Evolutionary conservation across 1,140 invertebrate species (phyloP), one percentile per base, ranked within the genome.

Genomic region (Lepidurus apus): DNA sequence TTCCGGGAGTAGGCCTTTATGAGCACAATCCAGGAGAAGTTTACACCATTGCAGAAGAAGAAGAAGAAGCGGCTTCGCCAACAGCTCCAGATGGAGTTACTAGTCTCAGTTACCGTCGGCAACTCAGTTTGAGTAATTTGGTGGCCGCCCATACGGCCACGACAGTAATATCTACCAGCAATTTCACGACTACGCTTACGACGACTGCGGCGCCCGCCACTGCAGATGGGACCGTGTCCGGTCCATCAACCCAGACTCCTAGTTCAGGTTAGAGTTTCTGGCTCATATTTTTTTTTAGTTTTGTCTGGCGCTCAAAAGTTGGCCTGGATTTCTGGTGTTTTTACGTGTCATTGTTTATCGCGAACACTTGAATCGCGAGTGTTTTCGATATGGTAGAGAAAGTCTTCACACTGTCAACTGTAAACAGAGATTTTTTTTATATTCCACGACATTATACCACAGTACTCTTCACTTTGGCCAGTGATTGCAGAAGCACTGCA

Each of bases 1-100:
- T 80, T 42, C 79, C 77, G 44, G 73, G 82, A 65, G 80, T 84
- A 78, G 80, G 83, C 42, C 85, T 83, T 82, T 87, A 86, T 81
- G 86, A 87, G 79, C 86, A 86, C 80, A 87, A 84, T 81, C 86
- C 86, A 7, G 86, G 86, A 17, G 87, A 87, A 80, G 87, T 88
- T 9, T 88, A 88, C 81, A 87, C 87, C 42, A 88, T 88, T 77
- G 87, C 85, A n/a, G 87, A 88, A 81, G 87, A 87, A 80, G 87
- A 88, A 80, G 87, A 88, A 77, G 87, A 88, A 82, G 83, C 85
- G 13, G 84, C 84, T n/a, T 87, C 87, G 80, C 87, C 87, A 5
- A 87, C 85, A 21, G 84, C 86, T 78, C 83, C 83, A 9, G 86
- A 87, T 79, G 85, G 85, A 77, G 87, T 86, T 34, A 87, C 85